phyloP scores from a whole-genome alignment of 1,140 invertebrate species.

The Steinernema feltiae region DNA sequence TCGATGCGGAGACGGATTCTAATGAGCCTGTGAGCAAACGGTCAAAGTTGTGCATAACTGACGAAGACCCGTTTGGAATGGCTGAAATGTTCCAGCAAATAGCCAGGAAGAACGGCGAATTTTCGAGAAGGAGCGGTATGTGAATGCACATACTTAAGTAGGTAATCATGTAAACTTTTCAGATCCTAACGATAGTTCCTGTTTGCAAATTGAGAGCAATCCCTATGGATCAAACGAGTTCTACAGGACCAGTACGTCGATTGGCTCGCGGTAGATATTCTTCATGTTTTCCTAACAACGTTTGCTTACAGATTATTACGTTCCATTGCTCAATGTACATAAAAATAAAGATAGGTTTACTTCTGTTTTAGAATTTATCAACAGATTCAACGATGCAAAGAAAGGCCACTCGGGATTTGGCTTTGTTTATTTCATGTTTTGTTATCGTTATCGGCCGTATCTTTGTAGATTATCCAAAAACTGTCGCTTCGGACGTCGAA shows the following conservation, averaged over 20 bases:
- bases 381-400: no score
- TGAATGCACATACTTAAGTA: no score
- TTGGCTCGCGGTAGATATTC: not conserved
- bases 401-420: no score
- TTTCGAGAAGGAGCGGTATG: no score
- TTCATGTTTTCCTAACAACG: not conserved
- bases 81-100: slow-evolving; percentile 5
- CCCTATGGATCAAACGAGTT: not conserved
- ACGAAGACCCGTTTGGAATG: slow-evolving; percentile 17
- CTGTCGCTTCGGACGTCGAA: no score
- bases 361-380: no score
- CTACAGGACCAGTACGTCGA: not conserved
- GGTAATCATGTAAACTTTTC: not conserved
- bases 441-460: no score
- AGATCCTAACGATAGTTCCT: not conserved
- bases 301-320: not conserved
- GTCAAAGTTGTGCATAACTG: not conserved
- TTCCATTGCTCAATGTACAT: slow-evolving; percentile 8
- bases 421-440: not conserved
- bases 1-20: not conserved
- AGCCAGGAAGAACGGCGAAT: slow-evolving; percentile 1
- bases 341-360: slow-evolving; percentile 1
- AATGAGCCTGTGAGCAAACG: slow-evolving; percentile 15
- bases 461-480: no score
- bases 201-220: not conserved